Conservation (phyloP, 2,113 vertebrate genomes). For the Channa argus region DNA sequence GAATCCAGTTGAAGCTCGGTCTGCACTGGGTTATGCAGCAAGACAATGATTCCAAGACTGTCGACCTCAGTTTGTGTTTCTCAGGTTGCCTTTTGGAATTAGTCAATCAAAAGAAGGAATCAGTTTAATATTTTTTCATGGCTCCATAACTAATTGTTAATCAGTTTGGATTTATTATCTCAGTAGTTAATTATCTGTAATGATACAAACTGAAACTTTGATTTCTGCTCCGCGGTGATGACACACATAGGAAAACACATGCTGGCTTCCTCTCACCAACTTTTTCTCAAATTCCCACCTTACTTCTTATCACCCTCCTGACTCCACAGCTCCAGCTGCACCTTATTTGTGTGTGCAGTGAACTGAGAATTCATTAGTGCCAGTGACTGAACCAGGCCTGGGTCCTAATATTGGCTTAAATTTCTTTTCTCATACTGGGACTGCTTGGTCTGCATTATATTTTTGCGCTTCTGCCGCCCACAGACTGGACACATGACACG, state of each 20-base stretch:
- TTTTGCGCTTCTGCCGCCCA: background rate
- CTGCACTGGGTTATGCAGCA: too few species aligned
- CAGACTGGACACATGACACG: background rate
- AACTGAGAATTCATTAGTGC: conserved; percentile 57
- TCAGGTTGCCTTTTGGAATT: too few species aligned
- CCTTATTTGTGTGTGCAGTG: conserved; percentile 61
- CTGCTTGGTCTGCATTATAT: background rate
- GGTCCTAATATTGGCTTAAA: conserved; percentile 17
- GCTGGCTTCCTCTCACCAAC: background rate
- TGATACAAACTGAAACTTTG: background rate
- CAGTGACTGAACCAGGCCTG: conserved; percentile 38
- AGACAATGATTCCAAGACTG: too few species aligned
- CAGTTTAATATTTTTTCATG: too few species aligned
- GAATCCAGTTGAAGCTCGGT: too few species aligned
- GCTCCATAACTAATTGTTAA: too few species aligned
- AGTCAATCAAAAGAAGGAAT: too few species aligned
- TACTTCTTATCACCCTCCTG: conserved; percentile 11
- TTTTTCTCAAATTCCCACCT: background rate
- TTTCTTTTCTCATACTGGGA: background rate
- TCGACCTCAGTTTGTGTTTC: too few species aligned
- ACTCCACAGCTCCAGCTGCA: conserved; percentile 46
- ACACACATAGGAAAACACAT: conserved; percentile 15
- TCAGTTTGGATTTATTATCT: background rate
- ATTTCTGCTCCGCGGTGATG: background rate
- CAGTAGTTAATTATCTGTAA: background rate